A percentile compares a stretch with the other conserved stretches of the same genome.
Evolutionary conservation across 2,888 invertebrate species (phyloP).

Genomic region (Mesochorus sp.): DNA sequence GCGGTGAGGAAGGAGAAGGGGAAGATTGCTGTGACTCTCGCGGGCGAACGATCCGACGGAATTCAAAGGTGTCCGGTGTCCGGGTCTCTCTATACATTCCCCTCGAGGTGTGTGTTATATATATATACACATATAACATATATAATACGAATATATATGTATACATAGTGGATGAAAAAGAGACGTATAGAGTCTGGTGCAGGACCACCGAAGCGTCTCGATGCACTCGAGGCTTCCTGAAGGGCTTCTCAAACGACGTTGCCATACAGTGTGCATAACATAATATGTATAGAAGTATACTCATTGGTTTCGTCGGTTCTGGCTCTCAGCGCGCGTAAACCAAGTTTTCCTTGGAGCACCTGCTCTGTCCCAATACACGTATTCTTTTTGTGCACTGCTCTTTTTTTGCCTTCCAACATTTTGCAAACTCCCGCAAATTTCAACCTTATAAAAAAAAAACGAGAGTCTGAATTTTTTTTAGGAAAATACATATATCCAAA

Average conservation of each 20-base stretch:
- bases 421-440: slow-evolving; percentile 53
- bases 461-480: too few relatives aligned
- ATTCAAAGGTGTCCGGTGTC: slow-evolving; percentile 76
- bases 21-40: slow-evolving; percentile 72
- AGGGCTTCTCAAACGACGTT: slow-evolving; percentile 62
- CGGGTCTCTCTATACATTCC: slow-evolving; percentile 62
- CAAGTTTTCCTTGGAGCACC: slow-evolving; percentile 48
- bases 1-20: too few relatives aligned
- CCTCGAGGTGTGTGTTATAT: slow-evolving; percentile 57
- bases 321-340: slow-evolving; percentile 15
- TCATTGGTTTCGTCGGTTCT: slow-evolving; percentile 48
- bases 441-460: too few relatives aligned
- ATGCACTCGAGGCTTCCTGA: slow-evolving; percentile 60
- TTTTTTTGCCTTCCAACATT: too few relatives aligned
- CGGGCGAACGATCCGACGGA: slow-evolving; percentile 74
- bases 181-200: slow-evolving; percentile 13
- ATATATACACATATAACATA: too few relatives aligned
- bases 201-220: slow-evolving; percentile 59
- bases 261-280: slow-evolving; percentile 26
- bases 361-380: slow-evolving; percentile 26
- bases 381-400: too few relatives aligned
- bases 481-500: too few relatives aligned
- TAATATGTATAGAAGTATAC: slow-evolving; percentile 10
- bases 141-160: slow-evolving; percentile 27
- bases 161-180: slow-evolving; percentile 23